A percentile compares a stretch with the other conserved stretches of the same genome.
phyloP scores from a whole-genome alignment of 2,888 invertebrate species.

The Malthinus seriepunctatus region DNA sequence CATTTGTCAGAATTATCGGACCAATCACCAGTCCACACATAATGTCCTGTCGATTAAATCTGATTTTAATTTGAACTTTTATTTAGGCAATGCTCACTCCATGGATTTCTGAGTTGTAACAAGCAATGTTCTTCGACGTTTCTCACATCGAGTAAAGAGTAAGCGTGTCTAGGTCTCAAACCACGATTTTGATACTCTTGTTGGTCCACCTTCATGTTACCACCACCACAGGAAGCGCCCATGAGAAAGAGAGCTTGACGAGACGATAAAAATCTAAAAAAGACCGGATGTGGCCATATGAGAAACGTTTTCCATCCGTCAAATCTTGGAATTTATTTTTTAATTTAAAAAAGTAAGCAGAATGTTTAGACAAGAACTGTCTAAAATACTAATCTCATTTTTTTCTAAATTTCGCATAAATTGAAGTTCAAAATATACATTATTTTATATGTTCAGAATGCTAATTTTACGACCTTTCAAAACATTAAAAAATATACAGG shows the following conservation, averaged over 20 bases:
- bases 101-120: conserved; percentile 92
- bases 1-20: conserved; percentile 77
- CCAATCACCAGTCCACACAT: conserved; percentile 97
- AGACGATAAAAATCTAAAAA: conserved; percentile 69
- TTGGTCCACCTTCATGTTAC: conserved; percentile 82
- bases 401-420: too few relatives aligned
- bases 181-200: conserved; percentile 90
- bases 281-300: too few relatives aligned
- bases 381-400: too few relatives aligned
- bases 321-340: too few relatives aligned
- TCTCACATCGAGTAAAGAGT: conserved; percentile 93
- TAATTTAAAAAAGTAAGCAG: too few relatives aligned
- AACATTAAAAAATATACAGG: too few relatives aligned
- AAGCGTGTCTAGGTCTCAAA: conserved; percentile 91
- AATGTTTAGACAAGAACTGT: too few relatives aligned
- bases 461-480: too few relatives aligned
- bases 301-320: too few relatives aligned
- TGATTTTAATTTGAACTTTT: not conserved
- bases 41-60: conserved; percentile 60
- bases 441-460: too few relatives aligned
- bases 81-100: conserved; percentile 66
- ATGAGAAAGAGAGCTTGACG: conserved; percentile 93
- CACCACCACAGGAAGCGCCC: conserved; percentile 98
- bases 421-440: too few relatives aligned
- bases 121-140: conserved; percentile 77